Percentiles rank a stretch among this genome's conserved stretches.
Conservation (phyloP, 2,888 invertebrate genomes). For the Microctonus aethiopoides region DNA sequence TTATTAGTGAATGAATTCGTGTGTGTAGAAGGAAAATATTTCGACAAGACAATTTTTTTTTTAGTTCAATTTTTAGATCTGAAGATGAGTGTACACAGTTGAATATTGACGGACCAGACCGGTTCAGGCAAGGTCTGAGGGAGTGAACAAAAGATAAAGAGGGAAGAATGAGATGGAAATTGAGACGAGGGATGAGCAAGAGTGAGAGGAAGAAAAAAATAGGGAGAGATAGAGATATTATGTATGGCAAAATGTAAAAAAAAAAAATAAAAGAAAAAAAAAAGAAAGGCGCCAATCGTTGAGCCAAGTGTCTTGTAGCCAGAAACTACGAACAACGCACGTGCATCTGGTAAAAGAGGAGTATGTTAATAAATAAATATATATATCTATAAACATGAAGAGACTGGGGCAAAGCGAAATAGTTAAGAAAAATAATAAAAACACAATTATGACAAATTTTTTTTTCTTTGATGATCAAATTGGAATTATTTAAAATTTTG, state of each 20-base stretch:
- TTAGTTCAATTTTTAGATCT: neutral
- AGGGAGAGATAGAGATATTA: neutral
- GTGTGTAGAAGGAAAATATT: neutral
- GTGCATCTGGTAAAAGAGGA: conserved; percentile 22
- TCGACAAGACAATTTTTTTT: neutral
- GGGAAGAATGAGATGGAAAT: too few relatives aligned
- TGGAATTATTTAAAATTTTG: too few relatives aligned
- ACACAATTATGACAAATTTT: too few relatives aligned
- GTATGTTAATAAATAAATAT: conserved; percentile 8
- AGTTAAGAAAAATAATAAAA: too few relatives aligned
- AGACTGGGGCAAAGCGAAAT: too few relatives aligned
- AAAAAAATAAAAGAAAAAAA: too few relatives aligned
- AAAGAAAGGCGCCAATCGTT: conserved; percentile 20
- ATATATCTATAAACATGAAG: too few relatives aligned
- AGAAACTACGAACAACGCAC: conserved; percentile 18
- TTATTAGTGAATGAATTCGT: neutral
- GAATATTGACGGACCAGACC: conserved; percentile 16
- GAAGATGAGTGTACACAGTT: conserved; percentile 7
- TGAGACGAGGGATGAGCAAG: neutral
- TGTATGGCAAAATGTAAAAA: conserved; percentile 26
- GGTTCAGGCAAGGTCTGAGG: conserved; percentile 17
- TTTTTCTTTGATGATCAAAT: too few relatives aligned
- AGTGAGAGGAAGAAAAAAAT: neutral
- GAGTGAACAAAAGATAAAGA: neutral
- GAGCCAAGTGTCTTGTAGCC: neutral